phyloP scores from a whole-genome alignment of 2,797 vertebrate species.

The Avahi laniger region DNA sequence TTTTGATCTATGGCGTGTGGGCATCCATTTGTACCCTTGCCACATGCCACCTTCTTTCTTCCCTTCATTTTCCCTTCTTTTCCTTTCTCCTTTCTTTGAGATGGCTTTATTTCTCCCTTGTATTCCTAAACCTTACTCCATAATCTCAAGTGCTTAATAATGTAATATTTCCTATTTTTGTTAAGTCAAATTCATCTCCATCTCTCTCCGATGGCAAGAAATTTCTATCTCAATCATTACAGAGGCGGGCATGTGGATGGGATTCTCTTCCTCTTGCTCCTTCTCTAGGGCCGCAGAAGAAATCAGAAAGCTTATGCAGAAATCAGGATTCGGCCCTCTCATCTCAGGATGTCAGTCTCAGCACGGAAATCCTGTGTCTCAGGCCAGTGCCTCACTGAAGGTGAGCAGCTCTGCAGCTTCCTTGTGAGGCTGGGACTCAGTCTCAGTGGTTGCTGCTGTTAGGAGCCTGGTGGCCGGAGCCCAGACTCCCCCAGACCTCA shows the following conservation, averaged over 20 bases:
- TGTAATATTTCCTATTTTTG: not conserved
- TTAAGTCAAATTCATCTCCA: not conserved
- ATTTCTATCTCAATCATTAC: not conserved
- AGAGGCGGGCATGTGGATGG: not conserved
- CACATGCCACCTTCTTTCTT: not conserved
- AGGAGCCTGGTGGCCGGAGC: not conserved
- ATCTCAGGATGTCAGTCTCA: not conserved
- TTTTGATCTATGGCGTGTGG: not conserved
- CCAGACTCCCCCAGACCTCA: not conserved
- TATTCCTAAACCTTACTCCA: not conserved
- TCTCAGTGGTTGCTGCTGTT: not conserved
- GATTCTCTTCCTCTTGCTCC: not conserved
- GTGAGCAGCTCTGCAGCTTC: not conserved
- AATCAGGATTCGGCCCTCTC: not conserved
- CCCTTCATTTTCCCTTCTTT: not conserved
- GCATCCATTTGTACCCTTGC: not conserved
- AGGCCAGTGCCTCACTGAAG: no score
- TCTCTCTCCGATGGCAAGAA: not conserved
- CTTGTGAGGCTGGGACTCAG: not conserved
- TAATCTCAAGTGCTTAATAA: not conserved
- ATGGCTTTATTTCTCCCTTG: not conserved
- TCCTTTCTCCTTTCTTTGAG: not conserved
- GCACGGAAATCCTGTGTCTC: not conserved
- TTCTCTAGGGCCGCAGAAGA: not conserved
- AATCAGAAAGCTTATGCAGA: not conserved